A percentile compares a stretch with the other conserved stretches of the same genome.
Evolutionary conservation across 2,888 invertebrate species (phyloP).

Genomic region (Hemicrepidius hirtus): DNA sequence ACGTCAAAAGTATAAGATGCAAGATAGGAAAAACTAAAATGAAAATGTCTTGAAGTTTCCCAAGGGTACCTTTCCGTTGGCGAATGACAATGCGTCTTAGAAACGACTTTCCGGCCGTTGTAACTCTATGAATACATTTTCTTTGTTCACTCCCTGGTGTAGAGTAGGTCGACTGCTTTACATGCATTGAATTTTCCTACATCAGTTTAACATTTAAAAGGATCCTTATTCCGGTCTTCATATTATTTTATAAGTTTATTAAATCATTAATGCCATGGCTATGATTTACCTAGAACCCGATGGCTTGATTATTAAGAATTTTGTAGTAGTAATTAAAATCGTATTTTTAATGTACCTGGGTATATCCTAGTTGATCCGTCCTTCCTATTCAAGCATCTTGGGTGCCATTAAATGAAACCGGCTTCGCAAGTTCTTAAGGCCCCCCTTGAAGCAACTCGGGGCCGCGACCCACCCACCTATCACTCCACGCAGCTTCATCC

Average conservation of each 20-base stretch:
- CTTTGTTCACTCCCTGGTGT: slow-evolving; percentile 67
- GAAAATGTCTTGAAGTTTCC: slow-evolving; percentile 71
- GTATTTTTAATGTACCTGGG: slow-evolving; percentile 47
- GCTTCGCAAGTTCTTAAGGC: slow-evolving; percentile 58
- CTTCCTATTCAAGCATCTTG: slow-evolving; percentile 49
- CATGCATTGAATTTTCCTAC: slow-evolving; percentile 70
- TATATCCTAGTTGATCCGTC: slow-evolving; percentile 42
- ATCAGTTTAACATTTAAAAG: slow-evolving; percentile 50
- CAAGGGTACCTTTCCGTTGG: slow-evolving; percentile 67
- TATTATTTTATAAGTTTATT: slow-evolving; percentile 30
- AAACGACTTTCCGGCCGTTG: slow-evolving; percentile 64
- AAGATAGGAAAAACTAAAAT: slow-evolving; percentile 68
- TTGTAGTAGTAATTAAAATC: slow-evolving; percentile 38
- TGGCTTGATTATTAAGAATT: slow-evolving; percentile 9
- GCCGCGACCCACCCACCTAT: slow-evolving; percentile 57
- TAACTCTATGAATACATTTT: slow-evolving; percentile 67
- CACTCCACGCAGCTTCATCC: slow-evolving; percentile 61
- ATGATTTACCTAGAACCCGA: background rate
- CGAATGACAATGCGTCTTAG: slow-evolving; percentile 73
- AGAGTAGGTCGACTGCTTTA: slow-evolving; percentile 66
- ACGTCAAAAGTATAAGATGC: slow-evolving; percentile 50
- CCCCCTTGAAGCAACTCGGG: slow-evolving; percentile 52
- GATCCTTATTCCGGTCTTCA: slow-evolving; percentile 34
- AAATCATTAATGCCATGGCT: slow-evolving; percentile 10
- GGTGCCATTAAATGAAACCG: slow-evolving; percentile 60